phyloP scores from a whole-genome alignment of 2,113 vertebrate genomes.

The Anolis carolinensis region DNA sequence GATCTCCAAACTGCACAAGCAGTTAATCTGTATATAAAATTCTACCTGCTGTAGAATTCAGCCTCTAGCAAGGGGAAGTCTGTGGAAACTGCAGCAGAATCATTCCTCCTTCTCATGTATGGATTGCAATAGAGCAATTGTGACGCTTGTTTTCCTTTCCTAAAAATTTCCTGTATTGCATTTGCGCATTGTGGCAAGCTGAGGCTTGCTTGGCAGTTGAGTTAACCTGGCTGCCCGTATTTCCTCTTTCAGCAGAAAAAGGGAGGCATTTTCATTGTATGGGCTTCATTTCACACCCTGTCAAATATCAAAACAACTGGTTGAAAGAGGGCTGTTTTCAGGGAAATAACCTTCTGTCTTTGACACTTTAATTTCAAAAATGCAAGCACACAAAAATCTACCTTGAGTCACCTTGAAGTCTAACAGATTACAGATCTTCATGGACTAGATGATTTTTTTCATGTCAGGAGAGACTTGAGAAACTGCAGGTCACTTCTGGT shows the following conservation, averaged over 20 bases:
- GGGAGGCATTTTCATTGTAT: not conserved
- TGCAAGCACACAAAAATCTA: not conserved
- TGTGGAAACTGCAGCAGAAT: no score
- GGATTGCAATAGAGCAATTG: not conserved
- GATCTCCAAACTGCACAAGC: no score
- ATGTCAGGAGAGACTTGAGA: no score
- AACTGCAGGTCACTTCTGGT: no score
- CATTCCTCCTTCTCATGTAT: no score
- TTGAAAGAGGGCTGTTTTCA: not conserved
- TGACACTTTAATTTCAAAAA: not conserved
- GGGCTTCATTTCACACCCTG: slow-evolving; percentile 24
- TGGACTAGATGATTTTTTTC: not conserved
- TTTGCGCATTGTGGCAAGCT: slow-evolving; percentile 32
- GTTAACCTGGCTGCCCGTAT: slow-evolving; percentile 46
- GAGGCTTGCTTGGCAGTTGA: slow-evolving; percentile 43
- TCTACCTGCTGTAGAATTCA: no score
- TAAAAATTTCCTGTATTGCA: slow-evolving; percentile 28
- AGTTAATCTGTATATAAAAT: no score
- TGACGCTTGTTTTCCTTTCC: not conserved
- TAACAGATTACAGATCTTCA: not conserved
- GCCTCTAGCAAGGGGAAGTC: no score
- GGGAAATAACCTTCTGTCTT: not conserved
- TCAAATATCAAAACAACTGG: slow-evolving; percentile 35
- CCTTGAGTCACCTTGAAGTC: no score
- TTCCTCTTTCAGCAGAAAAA: slow-evolving; percentile 53